These are phyloP conservation scores for Drosophila chauvacae DNA, from an alignment of 1,140 invertebrate species.

Conservation along the genomic window DNA sequence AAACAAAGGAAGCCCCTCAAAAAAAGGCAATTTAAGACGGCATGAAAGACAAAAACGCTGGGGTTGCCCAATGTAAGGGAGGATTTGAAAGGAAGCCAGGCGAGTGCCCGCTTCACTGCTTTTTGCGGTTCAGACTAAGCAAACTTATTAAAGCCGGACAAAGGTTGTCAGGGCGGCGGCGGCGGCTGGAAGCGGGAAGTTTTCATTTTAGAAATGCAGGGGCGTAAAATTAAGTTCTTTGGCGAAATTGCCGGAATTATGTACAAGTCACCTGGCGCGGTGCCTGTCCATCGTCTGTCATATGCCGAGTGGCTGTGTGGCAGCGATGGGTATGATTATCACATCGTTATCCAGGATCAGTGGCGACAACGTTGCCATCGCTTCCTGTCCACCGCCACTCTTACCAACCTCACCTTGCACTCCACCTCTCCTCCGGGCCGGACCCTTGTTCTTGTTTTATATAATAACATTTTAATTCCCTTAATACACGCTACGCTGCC, in stretches of 20 bases:
- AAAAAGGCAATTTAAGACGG: constrained; percentile 46
- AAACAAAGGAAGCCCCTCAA: constrained; percentile 31
- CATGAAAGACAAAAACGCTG: constrained; percentile 38
- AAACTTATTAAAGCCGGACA: constrained; percentile 62
- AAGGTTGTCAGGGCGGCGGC: constrained; percentile 17
- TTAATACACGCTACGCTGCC: constrained; percentile 80
- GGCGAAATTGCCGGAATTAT: constrained; percentile 64
- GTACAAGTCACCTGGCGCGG: constrained; percentile 69
- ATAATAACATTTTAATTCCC: constrained; percentile 83
- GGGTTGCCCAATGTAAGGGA: constrained; percentile 10
- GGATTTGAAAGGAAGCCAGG: constrained; percentile 42
- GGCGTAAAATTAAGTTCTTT: constrained; percentile 79
- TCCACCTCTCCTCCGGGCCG: not conserved
- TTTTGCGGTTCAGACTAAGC: constrained; percentile 36
- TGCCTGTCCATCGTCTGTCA: constrained; percentile 43
- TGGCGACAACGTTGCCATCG: constrained; percentile 47
- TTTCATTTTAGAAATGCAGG: constrained; percentile 63
- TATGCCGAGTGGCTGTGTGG: constrained; percentile 52
- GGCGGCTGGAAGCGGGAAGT: constrained; percentile 2
- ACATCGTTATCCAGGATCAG: constrained; percentile 81
- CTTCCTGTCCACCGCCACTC: constrained; percentile 13
- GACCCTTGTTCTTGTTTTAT: constrained; percentile 63
- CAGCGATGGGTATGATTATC: constrained; percentile 73
- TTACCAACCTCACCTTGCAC: not conserved
- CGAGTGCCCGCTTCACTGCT: constrained; percentile 34